These are phyloP conservation scores for Perccottus glenii DNA, from an alignment of 2,113 vertebrate genomes.

Conservation along the genomic window DNA sequence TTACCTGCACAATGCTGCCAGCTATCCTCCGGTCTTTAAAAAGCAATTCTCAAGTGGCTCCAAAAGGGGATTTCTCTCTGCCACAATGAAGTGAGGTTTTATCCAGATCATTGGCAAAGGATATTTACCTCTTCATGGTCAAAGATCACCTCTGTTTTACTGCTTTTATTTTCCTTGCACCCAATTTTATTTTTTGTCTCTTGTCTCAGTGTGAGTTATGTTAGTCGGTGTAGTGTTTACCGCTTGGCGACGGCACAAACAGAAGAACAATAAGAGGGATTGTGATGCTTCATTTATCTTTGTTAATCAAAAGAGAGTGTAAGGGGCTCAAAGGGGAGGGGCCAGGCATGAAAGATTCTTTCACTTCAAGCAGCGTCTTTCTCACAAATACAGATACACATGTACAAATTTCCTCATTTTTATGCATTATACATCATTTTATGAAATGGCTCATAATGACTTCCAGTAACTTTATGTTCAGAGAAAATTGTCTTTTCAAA, in stretches of 20 bases:
- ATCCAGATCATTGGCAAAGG: constrained; percentile 37
- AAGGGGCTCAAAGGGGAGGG: neutral
- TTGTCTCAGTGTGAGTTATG: constrained; percentile 4
- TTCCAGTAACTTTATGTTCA: constrained; percentile 28
- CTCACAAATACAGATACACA: constrained; percentile 9
- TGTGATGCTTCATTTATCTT: constrained; percentile 66
- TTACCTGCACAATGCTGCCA: constrained; percentile 65
- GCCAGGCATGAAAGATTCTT: constrained; percentile 24
- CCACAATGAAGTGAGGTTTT: constrained; percentile 49
- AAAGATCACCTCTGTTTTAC: constrained; percentile 18
- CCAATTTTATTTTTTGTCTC: constrained; percentile 10
- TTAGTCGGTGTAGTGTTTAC: constrained; percentile 31
- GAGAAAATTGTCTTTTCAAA: constrained; percentile 45
- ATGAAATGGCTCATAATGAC: constrained; percentile 37
- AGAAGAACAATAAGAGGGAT: constrained; percentile 11
- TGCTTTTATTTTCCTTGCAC: constrained; percentile 6
- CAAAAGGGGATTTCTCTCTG: constrained; percentile 47
- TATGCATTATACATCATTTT: constrained; percentile 26
- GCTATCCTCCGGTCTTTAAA: constrained; percentile 65
- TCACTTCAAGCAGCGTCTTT: constrained; percentile 15
- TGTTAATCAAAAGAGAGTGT: constrained; percentile 62
- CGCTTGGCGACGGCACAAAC: constrained; percentile 22
- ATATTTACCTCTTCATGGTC: constrained; percentile 41
- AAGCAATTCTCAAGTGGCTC: constrained; percentile 48
- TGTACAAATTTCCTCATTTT: constrained; percentile 19